Evolutionary conservation across 2,888 invertebrate genomes (phyloP).

Genomic region (Chamaedrilus cognettii): DNA sequence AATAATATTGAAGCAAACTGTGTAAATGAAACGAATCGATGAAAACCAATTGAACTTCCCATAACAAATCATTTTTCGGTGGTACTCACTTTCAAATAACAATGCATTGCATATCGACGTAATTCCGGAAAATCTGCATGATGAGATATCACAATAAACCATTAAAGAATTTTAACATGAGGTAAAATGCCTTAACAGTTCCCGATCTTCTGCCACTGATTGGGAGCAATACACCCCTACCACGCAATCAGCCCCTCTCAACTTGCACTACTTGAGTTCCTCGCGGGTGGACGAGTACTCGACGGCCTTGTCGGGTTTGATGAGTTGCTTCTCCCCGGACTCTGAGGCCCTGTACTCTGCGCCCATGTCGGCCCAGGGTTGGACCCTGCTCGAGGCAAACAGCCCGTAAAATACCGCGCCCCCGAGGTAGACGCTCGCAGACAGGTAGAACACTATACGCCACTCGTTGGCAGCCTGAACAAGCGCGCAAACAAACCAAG

Average conservation of each 20-base stretch:
- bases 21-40: no score
- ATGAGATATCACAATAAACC: no score
- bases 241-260: not conserved
- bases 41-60: no score
- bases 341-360: not conserved
- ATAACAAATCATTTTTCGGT: no score
- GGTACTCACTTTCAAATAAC: no score
- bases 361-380: slow-evolving; percentile 69
- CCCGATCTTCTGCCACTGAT: no score
- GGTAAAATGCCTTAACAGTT: no score
- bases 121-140: no score
- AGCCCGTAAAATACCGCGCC: slow-evolving; percentile 83
- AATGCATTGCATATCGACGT: no score
- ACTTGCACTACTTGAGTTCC: not conserved
- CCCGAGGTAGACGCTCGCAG: slow-evolving; percentile 78
- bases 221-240: not conserved
- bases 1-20: no score
- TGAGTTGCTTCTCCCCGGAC: not conserved
- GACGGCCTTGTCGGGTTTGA: not conserved
- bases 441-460: slow-evolving; percentile 84
- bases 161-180: no score
- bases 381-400: slow-evolving; percentile 79
- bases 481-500: no score
- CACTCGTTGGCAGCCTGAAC: slow-evolving; percentile 67
- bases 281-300: not conserved